Evolutionary conservation across 2,113 vertebrate genomes (phyloP), one percentile per base, ranked within the genome.

Genomic region (Carlito syrichta): DNA sequence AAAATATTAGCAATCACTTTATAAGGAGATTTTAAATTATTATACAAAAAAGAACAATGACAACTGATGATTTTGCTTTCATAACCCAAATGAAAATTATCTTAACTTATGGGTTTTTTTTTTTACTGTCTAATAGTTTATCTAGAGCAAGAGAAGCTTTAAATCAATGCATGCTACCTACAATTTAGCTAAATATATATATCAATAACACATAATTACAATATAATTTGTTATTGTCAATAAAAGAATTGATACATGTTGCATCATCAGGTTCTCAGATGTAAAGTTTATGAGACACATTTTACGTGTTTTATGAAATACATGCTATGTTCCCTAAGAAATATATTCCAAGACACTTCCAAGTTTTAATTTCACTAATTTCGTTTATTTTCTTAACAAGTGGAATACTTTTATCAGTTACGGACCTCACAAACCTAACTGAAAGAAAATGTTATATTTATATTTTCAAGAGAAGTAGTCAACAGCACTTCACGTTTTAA

Each of bases 291-390:
- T 60, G 69, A 86, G 66, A 17, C 9, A 90, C 8, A 76, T 11
- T 86, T 93, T 25, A 69, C 38, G 54, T 38, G 16, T 1, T 68
- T 97, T 60, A 91, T 60, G 84, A 94, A 92, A 20, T n/a, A 60
- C 17, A 82, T 40, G 1, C 17, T 89, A 27, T 27, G 5, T 96
- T 86, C 19, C 48, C 16, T 69, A 88, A 95, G 38, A 97, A 60
- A 87, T 68, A 20, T 52, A 66, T 77, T 91, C 27, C 2, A 73
- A 84, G 16, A 84, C 27, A 91, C 7, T 58, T 93, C 27, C 35
- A 95, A 66, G 4, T 82, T 58, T 86, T 96, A 81, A 62, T 86
- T 96, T 81, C 68, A 83, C 38, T 89, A 91, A 58, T 60, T 76
- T 88, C 17, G 16, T 78, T 77, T 76, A 12, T 68, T 62, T 92